Evolutionary conservation across 1,140 invertebrate species (phyloP).

Genomic region (Bathynomus jamesi): DNA sequence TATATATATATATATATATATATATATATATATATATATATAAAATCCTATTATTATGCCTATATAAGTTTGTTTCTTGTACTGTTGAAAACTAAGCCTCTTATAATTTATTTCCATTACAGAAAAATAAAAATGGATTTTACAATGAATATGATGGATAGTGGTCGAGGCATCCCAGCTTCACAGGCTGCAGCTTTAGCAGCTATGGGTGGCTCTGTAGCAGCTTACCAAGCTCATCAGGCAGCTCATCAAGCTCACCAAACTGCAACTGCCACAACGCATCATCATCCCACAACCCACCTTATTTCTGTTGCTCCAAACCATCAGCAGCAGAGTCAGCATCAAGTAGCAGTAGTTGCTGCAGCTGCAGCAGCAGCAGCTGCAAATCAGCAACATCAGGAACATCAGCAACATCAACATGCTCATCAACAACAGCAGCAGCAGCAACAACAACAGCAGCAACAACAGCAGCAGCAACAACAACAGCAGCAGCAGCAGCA

Average conservation of each 20-base stretch:
- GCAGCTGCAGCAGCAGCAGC: not conserved
- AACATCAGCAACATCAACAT: not conserved
- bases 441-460: not conserved
- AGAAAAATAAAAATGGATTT: no score
- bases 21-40: no score
- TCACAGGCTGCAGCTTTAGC: conserved; percentile 21
- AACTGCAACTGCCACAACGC: conserved; percentile 19
- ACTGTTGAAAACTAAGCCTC: no score
- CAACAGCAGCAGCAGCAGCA: not conserved
- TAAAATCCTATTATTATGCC: no score
- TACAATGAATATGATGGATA: conserved; percentile 38
- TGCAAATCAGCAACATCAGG: not conserved
- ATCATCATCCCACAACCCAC: not conserved
- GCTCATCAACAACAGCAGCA: not conserved
- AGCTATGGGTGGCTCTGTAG: conserved; percentile 30
- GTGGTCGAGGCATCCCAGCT: conserved; percentile 30
- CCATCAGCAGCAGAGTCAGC: conserved; percentile 5
- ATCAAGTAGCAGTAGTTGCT: conserved; percentile 14
- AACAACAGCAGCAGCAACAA: not conserved
- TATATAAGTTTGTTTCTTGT: no score
- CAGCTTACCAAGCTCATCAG: conserved; percentile 26
- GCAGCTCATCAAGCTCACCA: conserved; percentile 27
- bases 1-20: no score
- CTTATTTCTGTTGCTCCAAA: not conserved
- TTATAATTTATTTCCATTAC: no score